Evolutionary conservation across 2,113 vertebrate species (phyloP).

Genomic region (Phalacrocorax carbo): DNA sequence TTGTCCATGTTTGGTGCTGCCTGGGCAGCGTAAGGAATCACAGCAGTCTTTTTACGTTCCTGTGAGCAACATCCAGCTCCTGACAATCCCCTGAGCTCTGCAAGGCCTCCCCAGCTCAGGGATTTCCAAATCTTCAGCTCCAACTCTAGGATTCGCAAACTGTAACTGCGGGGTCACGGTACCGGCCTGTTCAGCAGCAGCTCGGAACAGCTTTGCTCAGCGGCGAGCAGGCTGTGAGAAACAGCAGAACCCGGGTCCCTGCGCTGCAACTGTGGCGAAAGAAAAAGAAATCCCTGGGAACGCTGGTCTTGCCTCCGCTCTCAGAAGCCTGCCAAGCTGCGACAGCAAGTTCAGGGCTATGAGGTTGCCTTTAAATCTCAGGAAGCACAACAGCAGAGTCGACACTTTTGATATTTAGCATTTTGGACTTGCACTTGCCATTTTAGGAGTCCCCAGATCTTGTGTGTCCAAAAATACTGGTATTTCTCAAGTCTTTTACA

Average conservation of each 20-base stretch:
- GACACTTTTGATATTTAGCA: not conserved
- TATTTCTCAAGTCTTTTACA: slow-evolving; percentile 28
- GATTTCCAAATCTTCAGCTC: not conserved
- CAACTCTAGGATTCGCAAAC: not conserved
- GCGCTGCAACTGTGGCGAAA: fast-evolving
- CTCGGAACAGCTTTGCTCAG: fast-evolving
- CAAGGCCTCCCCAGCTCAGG: not conserved
- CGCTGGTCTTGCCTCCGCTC: fast-evolving
- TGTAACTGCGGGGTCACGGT: not conserved
- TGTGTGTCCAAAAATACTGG: not conserved
- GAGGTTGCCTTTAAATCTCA: not conserved
- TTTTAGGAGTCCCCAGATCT: not conserved
- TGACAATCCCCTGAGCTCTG: not conserved
- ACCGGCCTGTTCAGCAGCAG: not conserved
- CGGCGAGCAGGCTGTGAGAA: fast-evolving
- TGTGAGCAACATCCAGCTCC: not conserved
- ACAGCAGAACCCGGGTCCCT: not conserved
- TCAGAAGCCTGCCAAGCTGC: not conserved
- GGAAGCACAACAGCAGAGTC: not conserved
- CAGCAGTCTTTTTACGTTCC: not conserved
- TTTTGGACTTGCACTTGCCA: not conserved
- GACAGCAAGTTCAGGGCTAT: not conserved
- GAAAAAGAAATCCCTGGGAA: not conserved
- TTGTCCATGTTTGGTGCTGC: not conserved
- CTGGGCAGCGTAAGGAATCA: not conserved